These are phyloP conservation scores for Resseliella maxima DNA, from an alignment of 2,888 invertebrate genomes.

Conservation along the genomic window DNA sequence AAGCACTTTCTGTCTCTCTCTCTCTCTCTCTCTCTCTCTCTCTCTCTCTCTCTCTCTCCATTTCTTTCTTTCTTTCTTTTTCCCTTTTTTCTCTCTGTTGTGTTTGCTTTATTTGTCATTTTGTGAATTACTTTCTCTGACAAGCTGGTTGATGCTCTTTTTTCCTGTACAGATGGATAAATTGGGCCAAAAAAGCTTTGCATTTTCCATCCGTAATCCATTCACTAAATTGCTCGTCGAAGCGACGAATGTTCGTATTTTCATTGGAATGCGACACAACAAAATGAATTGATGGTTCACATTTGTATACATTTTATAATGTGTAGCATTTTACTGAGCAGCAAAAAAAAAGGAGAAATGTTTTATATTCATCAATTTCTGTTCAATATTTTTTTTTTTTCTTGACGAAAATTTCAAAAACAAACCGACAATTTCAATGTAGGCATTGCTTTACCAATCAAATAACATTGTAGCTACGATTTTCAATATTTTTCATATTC, in stretches of 20 bases:
- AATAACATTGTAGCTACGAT: not conserved
- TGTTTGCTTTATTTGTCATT: not conserved
- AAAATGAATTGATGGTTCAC: constrained; percentile 29
- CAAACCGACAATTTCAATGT: not conserved
- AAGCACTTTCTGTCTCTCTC: not conserved
- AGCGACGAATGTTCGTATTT: not conserved
- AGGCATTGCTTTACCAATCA: not conserved
- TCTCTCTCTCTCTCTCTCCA: too few species aligned
- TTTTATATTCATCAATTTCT: not conserved
- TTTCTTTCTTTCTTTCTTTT: too few species aligned
- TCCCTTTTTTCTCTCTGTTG: too few species aligned
- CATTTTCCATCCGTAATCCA: not conserved
- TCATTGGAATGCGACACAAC: not conserved
- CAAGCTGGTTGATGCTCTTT: not conserved
- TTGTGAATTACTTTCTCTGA: not conserved
- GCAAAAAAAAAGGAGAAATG: too few species aligned
- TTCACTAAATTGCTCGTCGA: constrained; percentile 8
- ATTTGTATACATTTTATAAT: not conserved
- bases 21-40: not conserved
- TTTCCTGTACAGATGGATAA: not conserved
- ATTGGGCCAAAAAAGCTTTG: not conserved
- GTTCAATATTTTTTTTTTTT: not conserved
- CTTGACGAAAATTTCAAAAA: not conserved
- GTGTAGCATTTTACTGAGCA: not conserved
- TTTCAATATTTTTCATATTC: not conserved